A percentile compares a stretch with the other conserved stretches of the same genome.
phyloP scores from a whole-genome alignment of 2,797 vertebrate genomes.

The Arrhamphus sclerolepis region DNA sequence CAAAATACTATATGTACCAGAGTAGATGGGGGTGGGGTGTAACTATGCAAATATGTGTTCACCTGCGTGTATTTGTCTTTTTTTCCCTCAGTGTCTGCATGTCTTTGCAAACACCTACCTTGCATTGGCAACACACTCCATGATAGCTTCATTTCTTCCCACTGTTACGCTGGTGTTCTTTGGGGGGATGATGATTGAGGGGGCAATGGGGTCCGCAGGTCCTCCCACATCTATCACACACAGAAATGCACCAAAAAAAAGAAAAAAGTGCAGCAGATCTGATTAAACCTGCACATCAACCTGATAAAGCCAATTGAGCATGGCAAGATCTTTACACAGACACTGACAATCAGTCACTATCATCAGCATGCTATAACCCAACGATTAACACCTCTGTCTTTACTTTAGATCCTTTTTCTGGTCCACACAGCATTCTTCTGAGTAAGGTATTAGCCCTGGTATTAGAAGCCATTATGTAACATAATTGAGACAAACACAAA shows the following conservation, averaged over 20 bases:
- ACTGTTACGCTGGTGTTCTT: conserved; percentile 94
- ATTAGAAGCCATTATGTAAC: conserved; percentile 80
- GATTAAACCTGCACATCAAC: conserved; percentile 32
- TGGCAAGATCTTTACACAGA: conserved; percentile 25
- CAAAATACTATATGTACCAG: conserved; percentile 46
- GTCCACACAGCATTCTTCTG: conserved; percentile 67
- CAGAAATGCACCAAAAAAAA: conserved; percentile 24
- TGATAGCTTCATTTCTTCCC: conserved; percentile 90
- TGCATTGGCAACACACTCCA: conserved; percentile 97
- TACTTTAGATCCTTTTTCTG: conserved; percentile 60
- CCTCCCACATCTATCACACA: conserved; percentile 87
- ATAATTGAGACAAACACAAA: conserved; percentile 85
- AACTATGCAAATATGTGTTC: too few species aligned
- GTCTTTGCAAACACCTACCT: conserved; percentile 75
- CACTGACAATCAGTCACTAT: conserved; percentile 59
- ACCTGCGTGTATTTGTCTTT: conserved; percentile 7
- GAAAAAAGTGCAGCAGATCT: conserved; percentile 22
- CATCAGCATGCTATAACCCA: conserved; percentile 46
- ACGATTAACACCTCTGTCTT: conserved; percentile 74
- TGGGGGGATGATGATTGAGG: conserved; percentile 91
- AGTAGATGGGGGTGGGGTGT: conserved; percentile 17
- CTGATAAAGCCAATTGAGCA: conserved; percentile 40
- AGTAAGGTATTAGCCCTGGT: conserved; percentile 73
- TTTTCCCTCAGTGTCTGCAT: not conserved
- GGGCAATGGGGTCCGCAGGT: conserved; percentile 93